These are phyloP conservation scores for cattle (Bos taurus) DNA, from an alignment of 2,113 vertebrate genomes.

Conservation along the genomic window ARS-UCD2.0 NC_037357.1:115911501-115912000, in stretches of 20 bases:
- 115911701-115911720: background rate
- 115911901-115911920: too few relatives aligned
- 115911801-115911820: background rate
- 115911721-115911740: background rate
- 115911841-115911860: background rate
- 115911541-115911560: background rate
- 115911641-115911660: background rate
- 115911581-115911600: background rate
- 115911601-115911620: background rate
- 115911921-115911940: background rate
- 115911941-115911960: background rate
- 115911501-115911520: background rate
- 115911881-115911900: background rate
- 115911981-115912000: background rate
- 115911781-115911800: background rate
- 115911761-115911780: background rate
- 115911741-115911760: background rate
- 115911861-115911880: background rate
- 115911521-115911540: background rate
- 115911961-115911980: background rate
- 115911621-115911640: background rate
- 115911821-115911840: background rate
- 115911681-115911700: background rate
- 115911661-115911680: background rate
- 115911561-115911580: background rate